Evolutionary conservation across 2,888 invertebrate species (phyloP).

Genomic region (Oegoconia quadripuncta): DNA sequence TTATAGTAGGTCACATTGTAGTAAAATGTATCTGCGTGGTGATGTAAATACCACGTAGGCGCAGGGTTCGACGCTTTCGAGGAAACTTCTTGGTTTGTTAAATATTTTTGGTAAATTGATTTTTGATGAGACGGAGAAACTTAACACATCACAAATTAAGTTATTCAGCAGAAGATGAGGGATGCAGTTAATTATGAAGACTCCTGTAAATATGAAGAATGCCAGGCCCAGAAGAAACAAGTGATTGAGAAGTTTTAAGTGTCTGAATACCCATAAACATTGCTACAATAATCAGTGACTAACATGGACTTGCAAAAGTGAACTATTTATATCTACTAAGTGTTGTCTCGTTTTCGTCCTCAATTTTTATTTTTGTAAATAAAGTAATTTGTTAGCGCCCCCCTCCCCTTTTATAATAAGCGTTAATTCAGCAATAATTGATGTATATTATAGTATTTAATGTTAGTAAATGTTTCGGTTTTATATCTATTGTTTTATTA

Average conservation of each 20-base stretch:
- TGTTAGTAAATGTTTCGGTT: not conserved
- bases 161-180: constrained; percentile 40
- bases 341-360: constrained; percentile 28
- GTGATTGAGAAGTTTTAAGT: constrained; percentile 25
- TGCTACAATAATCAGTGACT: constrained; percentile 26
- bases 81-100: constrained; percentile 35
- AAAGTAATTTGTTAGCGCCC: constrained; percentile 28
- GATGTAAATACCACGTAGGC: constrained; percentile 52
- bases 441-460: no score
- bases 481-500: not conserved
- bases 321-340: constrained; percentile 31
- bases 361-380: constrained; percentile 32
- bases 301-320: constrained; percentile 18
- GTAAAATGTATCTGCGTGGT: constrained; percentile 63
- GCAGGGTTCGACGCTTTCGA: constrained; percentile 41
- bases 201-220: constrained; percentile 1
- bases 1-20: constrained; percentile 58
- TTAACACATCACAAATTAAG: constrained; percentile 35
- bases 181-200: constrained; percentile 13
- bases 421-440: no score
- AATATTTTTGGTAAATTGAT: constrained; percentile 62
- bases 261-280: constrained; percentile 28
- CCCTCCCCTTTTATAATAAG: no score
- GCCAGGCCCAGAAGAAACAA: constrained; percentile 16
- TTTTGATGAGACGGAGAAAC: constrained; percentile 55